Evolutionary conservation across 2,888 invertebrate genomes (phyloP), one percentile per base, ranked within the genome.

Genomic region (Philopedon plagiatum): DNA sequence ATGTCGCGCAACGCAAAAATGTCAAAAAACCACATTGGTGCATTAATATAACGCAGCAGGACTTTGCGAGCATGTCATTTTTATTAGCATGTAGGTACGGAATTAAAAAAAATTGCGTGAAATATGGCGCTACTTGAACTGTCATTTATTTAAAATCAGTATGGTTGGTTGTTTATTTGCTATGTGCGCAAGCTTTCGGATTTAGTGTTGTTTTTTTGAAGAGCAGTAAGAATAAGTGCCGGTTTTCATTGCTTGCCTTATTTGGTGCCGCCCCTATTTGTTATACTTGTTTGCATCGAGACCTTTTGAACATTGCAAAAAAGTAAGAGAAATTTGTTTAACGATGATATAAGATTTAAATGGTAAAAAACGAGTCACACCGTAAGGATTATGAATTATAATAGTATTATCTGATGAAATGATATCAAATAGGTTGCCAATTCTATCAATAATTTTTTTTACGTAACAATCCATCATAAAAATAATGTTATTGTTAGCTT

Each of bases 51-150:
- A 41, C 71, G 18, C 71, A 49, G 60, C 60, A 37, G 64, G 71
- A 41, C 13, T 11, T 54, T 60, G 39, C 41, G 18, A 41, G 1
- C 39, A 32, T 37, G 65, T 71, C 60, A 64, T 58, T 71, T 70
- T 70, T 71, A 71, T 71, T 64, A 51, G 3, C 8, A 15, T 26
- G 15, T 39, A 70, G 46, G 44, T 49, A 64, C 60, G 63, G 63
- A 54, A 58, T 29, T 41, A 19, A 34, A 61, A 71, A 65, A 65
- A 56, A 58, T 21, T 29, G 18, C 32, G 56, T 71, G 61, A 71
- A 71, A 66, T 71, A 71, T 71, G 56, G 71, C 56, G 71, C 71
- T 66, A 71, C 71, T 71, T 71, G 66, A 71, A 71, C 65, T 62
- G 71, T 51, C 71, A 66, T 71, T 71, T 71, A 71, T 71, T 61